These are phyloP conservation scores for Clistopyga incitator DNA, from an alignment of 2,888 invertebrate genomes.

Conservation along the genomic window DNA sequence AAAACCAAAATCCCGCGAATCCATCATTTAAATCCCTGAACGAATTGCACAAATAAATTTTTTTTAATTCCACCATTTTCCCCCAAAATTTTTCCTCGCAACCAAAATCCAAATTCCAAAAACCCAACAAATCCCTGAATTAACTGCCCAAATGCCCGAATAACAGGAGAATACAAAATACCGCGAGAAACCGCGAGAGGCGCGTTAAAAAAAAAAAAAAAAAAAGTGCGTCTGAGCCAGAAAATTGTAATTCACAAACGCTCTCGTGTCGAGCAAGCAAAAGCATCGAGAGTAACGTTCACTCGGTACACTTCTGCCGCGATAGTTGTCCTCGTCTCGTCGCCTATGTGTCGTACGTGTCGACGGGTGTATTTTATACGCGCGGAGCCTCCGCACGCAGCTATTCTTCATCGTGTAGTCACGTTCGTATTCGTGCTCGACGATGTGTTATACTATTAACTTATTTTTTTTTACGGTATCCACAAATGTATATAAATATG, in stretches of 20 bases:
- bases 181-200: no score
- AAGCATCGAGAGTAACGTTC: conserved; percentile 19
- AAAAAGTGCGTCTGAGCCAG: neutral
- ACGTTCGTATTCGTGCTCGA: conserved; percentile 55
- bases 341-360: conserved; percentile 50
- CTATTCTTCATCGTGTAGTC: conserved; percentile 49
- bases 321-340: conserved; percentile 16
- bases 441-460: conserved; percentile 39
- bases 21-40: no score
- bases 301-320: conserved; percentile 15
- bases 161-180: no score
- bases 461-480: conserved; percentile 18
- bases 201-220: no score
- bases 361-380: conserved; percentile 55
- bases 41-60: no score
- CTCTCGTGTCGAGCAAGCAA: neutral
- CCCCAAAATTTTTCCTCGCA: no score
- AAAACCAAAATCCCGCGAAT: no score
- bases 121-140: no score
- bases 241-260: conserved; percentile 16
- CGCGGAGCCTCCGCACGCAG: neutral
- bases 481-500: neutral
- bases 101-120: no score
- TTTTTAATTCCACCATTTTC: no score
- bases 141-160: no score